Evolutionary conservation across 1,140 invertebrate species (phyloP).

Genomic region (Lucilia sericata): DNA sequence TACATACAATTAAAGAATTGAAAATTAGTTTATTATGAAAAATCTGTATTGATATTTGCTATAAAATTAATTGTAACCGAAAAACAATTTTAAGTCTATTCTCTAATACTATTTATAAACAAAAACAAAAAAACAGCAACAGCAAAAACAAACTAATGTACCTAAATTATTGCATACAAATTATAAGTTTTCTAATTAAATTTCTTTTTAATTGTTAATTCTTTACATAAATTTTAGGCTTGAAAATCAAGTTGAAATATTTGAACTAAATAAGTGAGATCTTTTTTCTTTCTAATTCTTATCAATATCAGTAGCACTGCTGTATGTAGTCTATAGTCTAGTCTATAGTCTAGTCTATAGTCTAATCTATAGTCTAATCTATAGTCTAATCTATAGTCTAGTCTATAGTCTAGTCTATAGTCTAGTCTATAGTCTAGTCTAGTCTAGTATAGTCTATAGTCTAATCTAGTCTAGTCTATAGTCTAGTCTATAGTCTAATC

Average conservation of each 20-base stretch:
- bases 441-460: too few species aligned
- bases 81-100: constrained; percentile 14
- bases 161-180: constrained; percentile 18
- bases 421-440: too few species aligned
- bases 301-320: too few species aligned
- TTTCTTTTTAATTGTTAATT: neutral
- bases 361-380: too few species aligned
- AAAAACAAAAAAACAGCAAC: neutral
- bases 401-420: too few species aligned
- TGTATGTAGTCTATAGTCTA: too few species aligned
- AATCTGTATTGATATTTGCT: neutral
- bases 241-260: neutral
- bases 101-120: neutral
- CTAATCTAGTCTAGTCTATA: too few species aligned
- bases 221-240: neutral
- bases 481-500: too few species aligned
- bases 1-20: neutral
- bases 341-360: too few species aligned
- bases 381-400: too few species aligned
- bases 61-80: neutral
- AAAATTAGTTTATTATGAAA: neutral
- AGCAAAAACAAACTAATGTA: constrained; percentile 1
- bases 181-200: neutral
- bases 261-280: too few species aligned
- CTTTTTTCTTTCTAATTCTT: too few species aligned